A percentile compares a stretch with the other conserved stretches of the same genome.
Conservation (phyloP, 1,140 invertebrate species). For the Centruroides vittatus region DNA sequence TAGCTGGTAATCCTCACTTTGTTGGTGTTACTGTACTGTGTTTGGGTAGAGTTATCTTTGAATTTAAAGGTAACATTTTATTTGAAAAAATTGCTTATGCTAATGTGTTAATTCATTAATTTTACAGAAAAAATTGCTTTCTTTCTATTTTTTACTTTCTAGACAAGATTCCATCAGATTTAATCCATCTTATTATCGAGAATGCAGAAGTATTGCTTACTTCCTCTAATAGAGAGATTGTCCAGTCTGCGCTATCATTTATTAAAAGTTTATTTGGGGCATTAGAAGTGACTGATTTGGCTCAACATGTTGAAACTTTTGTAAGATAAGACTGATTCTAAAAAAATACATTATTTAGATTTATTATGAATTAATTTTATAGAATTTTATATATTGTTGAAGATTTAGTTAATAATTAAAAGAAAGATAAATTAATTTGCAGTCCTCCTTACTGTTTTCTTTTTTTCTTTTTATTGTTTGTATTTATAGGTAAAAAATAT, state of each 20-base stretch:
- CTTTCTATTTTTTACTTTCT: conserved; percentile 3
- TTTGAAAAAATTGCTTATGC: too few relatives aligned
- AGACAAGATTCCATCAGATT: conserved; percentile 22
- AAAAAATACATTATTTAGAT: too few relatives aligned
- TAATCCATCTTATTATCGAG: conserved; percentile 51
- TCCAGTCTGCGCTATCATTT: conserved; percentile 51
- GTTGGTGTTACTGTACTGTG: conserved; percentile 53
- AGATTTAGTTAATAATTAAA: too few relatives aligned
- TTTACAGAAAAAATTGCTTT: too few relatives aligned
- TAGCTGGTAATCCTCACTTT: conserved; percentile 47
- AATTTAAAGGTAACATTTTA: conserved; percentile 42
- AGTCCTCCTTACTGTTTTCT: neutral
- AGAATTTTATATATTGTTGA: too few relatives aligned
- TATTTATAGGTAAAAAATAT: conserved; percentile 1
- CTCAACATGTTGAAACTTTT: conserved; percentile 39
- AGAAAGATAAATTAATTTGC: too few relatives aligned
- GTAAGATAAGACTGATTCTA: conserved; percentile 30
- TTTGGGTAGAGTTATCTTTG: conserved; percentile 50
- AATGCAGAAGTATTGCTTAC: conserved; percentile 46
- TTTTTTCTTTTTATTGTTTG: conserved; percentile 2
- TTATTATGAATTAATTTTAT: too few relatives aligned
- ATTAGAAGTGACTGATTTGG: conserved; percentile 41
- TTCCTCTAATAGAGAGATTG: conserved; percentile 52
- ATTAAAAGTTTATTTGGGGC: conserved; percentile 49
- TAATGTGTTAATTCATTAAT: too few relatives aligned